Percentiles rank a stretch among this genome's conserved stretches.
Evolutionary conservation across 1,140 invertebrate genomes (phyloP).

Genomic region (Arctopsyche grandis): DNA sequence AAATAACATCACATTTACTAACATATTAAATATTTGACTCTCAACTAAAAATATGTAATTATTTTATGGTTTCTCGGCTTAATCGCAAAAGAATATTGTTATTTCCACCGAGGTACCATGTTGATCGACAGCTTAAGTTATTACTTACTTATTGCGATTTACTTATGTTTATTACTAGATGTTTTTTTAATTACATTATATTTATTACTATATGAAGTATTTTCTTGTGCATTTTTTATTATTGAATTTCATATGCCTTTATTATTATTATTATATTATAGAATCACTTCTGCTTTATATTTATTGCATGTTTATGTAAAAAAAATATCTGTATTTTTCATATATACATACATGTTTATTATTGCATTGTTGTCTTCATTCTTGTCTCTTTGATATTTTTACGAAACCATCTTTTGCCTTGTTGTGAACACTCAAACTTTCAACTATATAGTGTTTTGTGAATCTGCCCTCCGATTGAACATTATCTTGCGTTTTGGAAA

Average conservation of each 20-base stretch:
- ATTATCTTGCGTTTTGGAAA: neutral
- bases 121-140: constrained; percentile 14
- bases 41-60: neutral
- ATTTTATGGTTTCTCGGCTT: constrained; percentile 14
- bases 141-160: neutral
- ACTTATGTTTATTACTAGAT: constrained; percentile 9
- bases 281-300: constrained; percentile 33
- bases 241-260: constrained; percentile 6
- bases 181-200: neutral
- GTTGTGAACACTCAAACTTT: neutral
- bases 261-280: constrained; percentile 1
- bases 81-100: constrained; percentile 11
- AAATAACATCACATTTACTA: neutral
- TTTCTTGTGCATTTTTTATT: constrained; percentile 31
- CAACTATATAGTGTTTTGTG: neutral
- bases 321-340: constrained; percentile 35
- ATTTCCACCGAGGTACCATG: constrained; percentile 25
- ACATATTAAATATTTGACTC: neutral
- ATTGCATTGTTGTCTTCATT: constrained; percentile 37
- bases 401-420: constrained; percentile 6
- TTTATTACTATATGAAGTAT: neutral
- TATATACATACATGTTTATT: constrained; percentile 19
- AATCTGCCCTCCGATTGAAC: neutral
- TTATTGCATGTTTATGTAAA: constrained; percentile 36
- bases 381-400: constrained; percentile 23